Evolutionary conservation across 1,140 invertebrate genomes (phyloP).

Genomic region (Chionoecetes opilio): DNA sequence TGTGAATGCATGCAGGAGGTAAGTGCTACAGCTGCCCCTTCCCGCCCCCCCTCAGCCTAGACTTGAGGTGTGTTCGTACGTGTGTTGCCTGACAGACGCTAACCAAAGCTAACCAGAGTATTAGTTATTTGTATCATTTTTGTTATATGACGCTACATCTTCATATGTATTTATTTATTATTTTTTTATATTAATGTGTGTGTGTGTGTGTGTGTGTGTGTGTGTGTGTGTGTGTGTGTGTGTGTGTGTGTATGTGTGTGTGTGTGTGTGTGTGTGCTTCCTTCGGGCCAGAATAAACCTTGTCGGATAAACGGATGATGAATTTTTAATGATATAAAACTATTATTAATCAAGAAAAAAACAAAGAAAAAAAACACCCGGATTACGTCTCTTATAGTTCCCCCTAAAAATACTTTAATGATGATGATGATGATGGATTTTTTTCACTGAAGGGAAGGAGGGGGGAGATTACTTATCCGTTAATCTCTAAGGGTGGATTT

Average conservation of each 20-base stretch:
- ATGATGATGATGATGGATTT: neutral
- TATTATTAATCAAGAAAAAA: conserved; percentile 45
- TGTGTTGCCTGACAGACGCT: conserved; percentile 67
- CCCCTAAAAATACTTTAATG: neutral
- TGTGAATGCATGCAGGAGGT: conserved; percentile 67
- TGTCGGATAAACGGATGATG: conserved; percentile 74
- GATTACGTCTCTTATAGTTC: conserved; percentile 69
- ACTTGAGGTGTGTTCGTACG: conserved; percentile 55
- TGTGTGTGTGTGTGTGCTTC: too few relatives aligned
- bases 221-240: too few relatives aligned
- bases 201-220: too few relatives aligned
- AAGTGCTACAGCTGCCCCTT: conserved; percentile 53
- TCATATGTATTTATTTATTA: neutral
- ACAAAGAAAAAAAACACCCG: conserved; percentile 44
- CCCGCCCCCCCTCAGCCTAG: conserved; percentile 37
- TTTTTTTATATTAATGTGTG: neutral
- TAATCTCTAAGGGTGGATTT: conserved; percentile 72
- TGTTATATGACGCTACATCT: neutral
- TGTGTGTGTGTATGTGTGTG: too few relatives aligned
- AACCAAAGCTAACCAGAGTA: neutral
- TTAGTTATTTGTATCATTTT: neutral
- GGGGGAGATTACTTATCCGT: conserved; percentile 54
- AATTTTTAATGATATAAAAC: too few relatives aligned
- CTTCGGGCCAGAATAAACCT: conserved; percentile 65
- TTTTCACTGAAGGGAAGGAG: neutral